A percentile compares a stretch with the other conserved stretches of the same genome.
These are phyloP conservation scores for Lathronympha strigana DNA, from an alignment of 2,888 invertebrate species.

Conservation along the genomic window DNA sequence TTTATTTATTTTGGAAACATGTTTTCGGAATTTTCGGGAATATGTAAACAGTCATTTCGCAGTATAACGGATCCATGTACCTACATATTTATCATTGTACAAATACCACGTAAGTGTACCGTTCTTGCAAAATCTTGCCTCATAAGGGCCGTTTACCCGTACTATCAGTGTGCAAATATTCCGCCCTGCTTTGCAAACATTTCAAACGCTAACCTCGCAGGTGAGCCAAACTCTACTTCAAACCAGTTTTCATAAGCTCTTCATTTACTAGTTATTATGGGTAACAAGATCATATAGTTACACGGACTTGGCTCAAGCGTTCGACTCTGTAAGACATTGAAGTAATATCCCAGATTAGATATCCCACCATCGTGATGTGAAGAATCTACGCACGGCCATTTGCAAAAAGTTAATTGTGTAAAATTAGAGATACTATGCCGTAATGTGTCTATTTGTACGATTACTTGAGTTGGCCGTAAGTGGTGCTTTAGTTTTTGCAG, in stretches of 20 bases:
- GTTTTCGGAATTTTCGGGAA: too few relatives aligned
- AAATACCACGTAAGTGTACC: slow-evolving; percentile 30
- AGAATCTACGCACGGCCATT: slow-evolving; percentile 28
- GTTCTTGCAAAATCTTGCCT: slow-evolving; percentile 64
- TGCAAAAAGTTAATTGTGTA: slow-evolving; percentile 38
- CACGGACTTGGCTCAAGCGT: neutral
- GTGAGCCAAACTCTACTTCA: neutral
- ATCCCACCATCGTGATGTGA: slow-evolving; percentile 51
- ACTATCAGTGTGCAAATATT: slow-evolving; percentile 81
- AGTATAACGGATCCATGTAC: neutral
- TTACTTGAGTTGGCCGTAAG: slow-evolving; percentile 18
- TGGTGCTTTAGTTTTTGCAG: slow-evolving; percentile 27
- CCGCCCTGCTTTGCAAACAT: slow-evolving; percentile 57
- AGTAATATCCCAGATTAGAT: slow-evolving; percentile 71
- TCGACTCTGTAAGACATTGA: neutral
- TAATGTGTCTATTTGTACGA: slow-evolving; percentile 36
- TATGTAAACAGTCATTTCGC: too few relatives aligned
- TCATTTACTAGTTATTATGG: neutral
- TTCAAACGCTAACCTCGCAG: neutral
- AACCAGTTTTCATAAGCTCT: neutral
- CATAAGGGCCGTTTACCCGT: slow-evolving; percentile 71
- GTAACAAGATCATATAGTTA: neutral
- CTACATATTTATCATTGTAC: neutral
- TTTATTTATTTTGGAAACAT: too few relatives aligned
- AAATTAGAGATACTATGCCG: slow-evolving; percentile 31